Conservation (phyloP, 1,140 invertebrate genomes). For the Papilio dardanus region DNA sequence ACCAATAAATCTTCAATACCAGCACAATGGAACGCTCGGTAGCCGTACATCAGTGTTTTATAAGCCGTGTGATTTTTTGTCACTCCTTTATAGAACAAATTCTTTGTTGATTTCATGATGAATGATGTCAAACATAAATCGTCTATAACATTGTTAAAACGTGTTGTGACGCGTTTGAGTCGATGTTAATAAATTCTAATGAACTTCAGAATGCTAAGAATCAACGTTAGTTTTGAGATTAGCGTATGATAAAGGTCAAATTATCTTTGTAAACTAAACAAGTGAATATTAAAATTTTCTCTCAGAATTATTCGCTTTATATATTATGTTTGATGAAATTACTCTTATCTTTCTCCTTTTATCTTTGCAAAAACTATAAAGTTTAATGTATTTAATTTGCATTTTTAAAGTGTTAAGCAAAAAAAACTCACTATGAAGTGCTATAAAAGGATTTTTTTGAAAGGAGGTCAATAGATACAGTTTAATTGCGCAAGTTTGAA, state of each 20-base stretch:
- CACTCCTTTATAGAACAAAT: conserved; percentile 28
- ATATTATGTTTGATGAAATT: too few species aligned
- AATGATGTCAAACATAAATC: not conserved
- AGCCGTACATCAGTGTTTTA: conserved; percentile 30
- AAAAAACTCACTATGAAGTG: not conserved
- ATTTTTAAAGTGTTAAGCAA: not conserved
- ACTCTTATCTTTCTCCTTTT: too few species aligned
- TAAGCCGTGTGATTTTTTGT: conserved; percentile 2
- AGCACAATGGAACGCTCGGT: conserved; percentile 32
- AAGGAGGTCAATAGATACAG: conserved; percentile 21
- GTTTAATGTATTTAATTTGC: not conserved
- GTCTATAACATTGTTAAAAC: not conserved
- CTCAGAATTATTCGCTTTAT: too few species aligned
- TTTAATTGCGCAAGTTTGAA: conserved; percentile 10
- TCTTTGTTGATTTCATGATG: conserved; percentile 1
- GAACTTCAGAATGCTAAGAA: not conserved
- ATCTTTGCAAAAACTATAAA: not conserved
- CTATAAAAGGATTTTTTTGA: not conserved
- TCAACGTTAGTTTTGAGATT: too few species aligned
- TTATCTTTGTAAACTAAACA: too few species aligned
- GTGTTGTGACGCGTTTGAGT: not conserved
- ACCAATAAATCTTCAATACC: conserved; percentile 55
- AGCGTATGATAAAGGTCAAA: too few species aligned
- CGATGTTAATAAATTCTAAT: not conserved
- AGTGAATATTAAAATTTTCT: too few species aligned